Conservation (phyloP, 2,113 vertebrate genomes). For the Cyanoliseus patagonus region DNA sequence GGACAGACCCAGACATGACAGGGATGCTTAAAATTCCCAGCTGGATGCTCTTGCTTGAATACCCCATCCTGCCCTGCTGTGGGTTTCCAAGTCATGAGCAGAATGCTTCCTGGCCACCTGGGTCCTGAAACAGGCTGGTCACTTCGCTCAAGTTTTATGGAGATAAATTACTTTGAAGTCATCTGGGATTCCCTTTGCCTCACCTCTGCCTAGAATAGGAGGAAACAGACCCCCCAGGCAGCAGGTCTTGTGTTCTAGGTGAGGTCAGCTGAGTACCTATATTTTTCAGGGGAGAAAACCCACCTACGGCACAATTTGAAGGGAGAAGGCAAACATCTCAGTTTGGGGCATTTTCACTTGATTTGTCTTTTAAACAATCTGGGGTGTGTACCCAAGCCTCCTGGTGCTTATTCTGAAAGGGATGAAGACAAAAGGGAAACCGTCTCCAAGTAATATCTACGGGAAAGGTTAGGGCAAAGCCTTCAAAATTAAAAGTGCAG, state of each 20-base stretch:
- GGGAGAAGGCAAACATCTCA: not conserved
- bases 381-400: not conserved
- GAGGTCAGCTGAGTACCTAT: not conserved
- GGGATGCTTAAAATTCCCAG: not conserved
- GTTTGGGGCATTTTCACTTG: not conserved
- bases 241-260: not conserved
- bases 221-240: not conserved
- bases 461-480: not conserved
- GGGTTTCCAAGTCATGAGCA: not conserved
- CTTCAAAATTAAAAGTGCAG: not conserved
- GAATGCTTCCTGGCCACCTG: not conserved
- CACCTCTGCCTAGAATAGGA: not conserved
- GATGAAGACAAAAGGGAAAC: not conserved
- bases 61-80: not conserved
- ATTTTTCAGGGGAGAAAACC: not conserved
- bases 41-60: accelerated
- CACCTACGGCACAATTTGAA: not conserved
- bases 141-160: not conserved
- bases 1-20: not conserved
- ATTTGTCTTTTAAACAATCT: not conserved
- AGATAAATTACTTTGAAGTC: not conserved
- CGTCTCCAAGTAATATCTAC: not conserved
- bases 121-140: not conserved
- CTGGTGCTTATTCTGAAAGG: not conserved
- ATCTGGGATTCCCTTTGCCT: not conserved